Base-by-base conservation (phyloP, 1,140 invertebrate species). In the Potamilus streckersoni region DNA sequence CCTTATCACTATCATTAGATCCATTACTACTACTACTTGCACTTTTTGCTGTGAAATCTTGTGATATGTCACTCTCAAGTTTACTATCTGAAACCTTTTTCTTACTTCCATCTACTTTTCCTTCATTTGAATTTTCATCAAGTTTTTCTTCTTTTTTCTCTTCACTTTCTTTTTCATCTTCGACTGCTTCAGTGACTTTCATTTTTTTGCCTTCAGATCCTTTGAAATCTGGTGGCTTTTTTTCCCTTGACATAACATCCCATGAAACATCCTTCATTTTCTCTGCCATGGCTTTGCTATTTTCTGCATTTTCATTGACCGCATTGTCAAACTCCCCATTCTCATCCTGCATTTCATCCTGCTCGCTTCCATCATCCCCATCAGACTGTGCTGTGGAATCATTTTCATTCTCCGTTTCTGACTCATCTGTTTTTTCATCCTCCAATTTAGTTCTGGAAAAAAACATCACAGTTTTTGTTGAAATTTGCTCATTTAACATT, bases 1-100 rank as follows among this genome's bases (percentile, higher is more conserved):
- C 82, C 62, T 83, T 83, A 63, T 83, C 82, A 81, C 82, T 83
- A 59, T 83, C 82, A 17, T 84, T 16, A 66, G 62, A 69, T 60
- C 55, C 19, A 74, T 17, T 58, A 38, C 49, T 57, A 19, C 55
- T 16, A 56, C 63, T 55, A 65, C 60, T 66, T 71, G 66, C 58
- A 67, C 63, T 49, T 19, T 38, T 66, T 49, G 55, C 59, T 49
- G 66, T 64, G 57, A 60, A n/a, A 67, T 59, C 20, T 23, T 61
- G 17, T 20, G 49, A 13, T 61, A 38, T 76, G n/a, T 62, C 60
- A 20, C 5, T 65, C 12, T 69, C 68, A n/a, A 11, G 19, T 15
- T 69, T 38, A 15, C 14, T 69, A 8, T 11, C 27, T 14, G 27
- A 56, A n/a, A 58, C 66, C 55, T 19, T 15, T 57, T 19, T 69